A percentile compares a stretch with the other conserved stretches of the same genome.
Conservation (phyloP, 2,797 vertebrate species). For the Mus caroli region DNA sequence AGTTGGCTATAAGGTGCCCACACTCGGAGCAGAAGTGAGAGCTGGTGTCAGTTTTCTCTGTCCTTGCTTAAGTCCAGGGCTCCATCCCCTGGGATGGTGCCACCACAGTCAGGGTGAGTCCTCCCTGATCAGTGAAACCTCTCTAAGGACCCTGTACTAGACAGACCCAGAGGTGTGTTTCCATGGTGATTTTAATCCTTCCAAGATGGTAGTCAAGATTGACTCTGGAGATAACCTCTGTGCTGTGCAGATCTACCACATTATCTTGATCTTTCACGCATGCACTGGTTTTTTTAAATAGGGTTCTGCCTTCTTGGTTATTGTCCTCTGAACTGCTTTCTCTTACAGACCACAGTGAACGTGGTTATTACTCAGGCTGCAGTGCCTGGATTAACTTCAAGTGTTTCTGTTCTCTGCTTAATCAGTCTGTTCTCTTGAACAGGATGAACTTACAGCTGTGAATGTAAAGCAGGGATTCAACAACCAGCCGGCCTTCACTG, state of each 20-base stretch:
- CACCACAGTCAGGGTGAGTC: not conserved
- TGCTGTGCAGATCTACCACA: not conserved
- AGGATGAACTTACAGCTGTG: slow-evolving; percentile 91
- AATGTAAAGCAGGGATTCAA: slow-evolving; percentile 91
- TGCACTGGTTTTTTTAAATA: slow-evolving; percentile 9
- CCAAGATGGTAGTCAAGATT: not conserved
- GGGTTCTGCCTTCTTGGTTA: not conserved
- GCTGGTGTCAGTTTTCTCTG: not conserved
- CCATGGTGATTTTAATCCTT: not conserved
- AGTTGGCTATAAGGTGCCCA: not conserved
- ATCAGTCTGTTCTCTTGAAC: slow-evolving; percentile 61
- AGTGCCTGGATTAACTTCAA: not conserved
- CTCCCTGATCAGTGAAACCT: not conserved
- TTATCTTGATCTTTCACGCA: not conserved
- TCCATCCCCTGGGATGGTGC: too few relatives aligned
- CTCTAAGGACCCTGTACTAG: not conserved
- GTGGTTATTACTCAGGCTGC: not conserved
- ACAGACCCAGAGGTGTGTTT: not conserved
- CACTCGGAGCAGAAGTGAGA: not conserved
- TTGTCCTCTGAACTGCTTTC: not conserved
- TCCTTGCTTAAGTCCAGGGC: not conserved
- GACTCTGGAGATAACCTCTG: not conserved
- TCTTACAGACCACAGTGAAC: not conserved
- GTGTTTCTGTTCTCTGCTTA: slow-evolving; percentile 12
- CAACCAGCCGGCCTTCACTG: slow-evolving; percentile 90